Evolutionary conservation across 2,797 vertebrate genomes (phyloP).

Genomic region (Tadarida brasiliensis): DNA sequence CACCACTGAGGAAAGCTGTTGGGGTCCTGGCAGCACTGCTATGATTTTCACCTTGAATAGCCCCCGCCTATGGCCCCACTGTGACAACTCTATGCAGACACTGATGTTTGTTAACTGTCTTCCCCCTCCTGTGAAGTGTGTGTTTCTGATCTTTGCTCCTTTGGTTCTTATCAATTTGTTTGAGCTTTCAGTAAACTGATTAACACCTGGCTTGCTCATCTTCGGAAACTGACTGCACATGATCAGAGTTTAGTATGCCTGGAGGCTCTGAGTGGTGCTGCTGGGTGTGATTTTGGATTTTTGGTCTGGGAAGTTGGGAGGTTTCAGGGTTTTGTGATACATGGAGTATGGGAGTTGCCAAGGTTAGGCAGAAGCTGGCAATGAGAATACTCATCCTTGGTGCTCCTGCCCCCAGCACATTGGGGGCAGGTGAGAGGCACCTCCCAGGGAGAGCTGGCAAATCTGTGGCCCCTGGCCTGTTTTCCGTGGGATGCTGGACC

Average conservation of each 20-base stretch:
- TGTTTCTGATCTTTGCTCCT: conserved; percentile 52
- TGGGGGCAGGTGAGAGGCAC: neutral
- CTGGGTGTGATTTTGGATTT: neutral
- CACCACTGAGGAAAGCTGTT: neutral
- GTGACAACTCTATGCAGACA: neutral
- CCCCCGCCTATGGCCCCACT: neutral
- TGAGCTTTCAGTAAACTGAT: neutral
- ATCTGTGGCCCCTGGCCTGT: neutral
- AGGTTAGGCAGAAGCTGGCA: neutral
- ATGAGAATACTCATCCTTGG: neutral
- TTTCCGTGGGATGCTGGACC: neutral
- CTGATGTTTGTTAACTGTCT: neutral
- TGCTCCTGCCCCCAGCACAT: neutral
- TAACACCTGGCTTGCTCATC: neutral
- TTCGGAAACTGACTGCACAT: accelerated
- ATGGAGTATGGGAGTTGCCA: neutral
- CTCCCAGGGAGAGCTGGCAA: neutral
- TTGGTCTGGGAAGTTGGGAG: neutral
- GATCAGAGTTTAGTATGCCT: neutral
- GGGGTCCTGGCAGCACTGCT: neutral
- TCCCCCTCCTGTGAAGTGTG: neutral
- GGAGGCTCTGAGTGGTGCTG: accelerated
- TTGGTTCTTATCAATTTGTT: neutral
- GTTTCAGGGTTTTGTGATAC: neutral
- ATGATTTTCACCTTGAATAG: neutral